Evolutionary conservation across 2,888 invertebrate genomes (phyloP).

Genomic region (Orthosia cruda): DNA sequence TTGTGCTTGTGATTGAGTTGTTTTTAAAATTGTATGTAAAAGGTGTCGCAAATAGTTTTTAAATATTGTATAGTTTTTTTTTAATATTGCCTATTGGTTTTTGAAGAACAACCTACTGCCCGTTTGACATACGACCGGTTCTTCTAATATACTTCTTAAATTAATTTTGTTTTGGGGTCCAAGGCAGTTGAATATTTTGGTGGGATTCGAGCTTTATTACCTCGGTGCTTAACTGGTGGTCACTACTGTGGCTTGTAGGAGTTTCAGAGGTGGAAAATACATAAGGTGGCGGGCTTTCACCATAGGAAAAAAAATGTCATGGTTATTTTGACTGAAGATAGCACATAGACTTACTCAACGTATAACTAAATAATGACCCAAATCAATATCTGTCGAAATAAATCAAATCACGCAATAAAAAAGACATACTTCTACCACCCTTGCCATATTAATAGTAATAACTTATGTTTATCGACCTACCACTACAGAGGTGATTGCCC

Average conservation of each 20-base stretch:
- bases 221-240: too few relatives aligned
- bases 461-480: conserved; percentile 78
- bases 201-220: too few relatives aligned
- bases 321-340: too few relatives aligned
- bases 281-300: too few relatives aligned
- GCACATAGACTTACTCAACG: neutral
- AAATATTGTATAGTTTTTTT: neutral
- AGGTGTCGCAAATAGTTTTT: neutral
- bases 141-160: too few relatives aligned
- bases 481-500: conserved; percentile 80
- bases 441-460: conserved; percentile 85
- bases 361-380: neutral
- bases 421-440: conserved; percentile 53
- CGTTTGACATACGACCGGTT: too few relatives aligned
- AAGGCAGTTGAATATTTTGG: too few relatives aligned
- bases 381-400: conserved; percentile 28
- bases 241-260: too few relatives aligned
- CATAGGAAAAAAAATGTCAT: too few relatives aligned
- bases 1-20: neutral
- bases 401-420: conserved; percentile 55
- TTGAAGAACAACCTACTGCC: too few relatives aligned
- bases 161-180: too few relatives aligned
- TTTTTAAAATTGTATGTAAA: neutral
- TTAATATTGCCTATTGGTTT: neutral
- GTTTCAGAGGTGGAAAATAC: too few relatives aligned